These are phyloP conservation scores for Drosophila kepulauana DNA, from an alignment of 1,140 invertebrate genomes.

Conservation along the genomic window DNA sequence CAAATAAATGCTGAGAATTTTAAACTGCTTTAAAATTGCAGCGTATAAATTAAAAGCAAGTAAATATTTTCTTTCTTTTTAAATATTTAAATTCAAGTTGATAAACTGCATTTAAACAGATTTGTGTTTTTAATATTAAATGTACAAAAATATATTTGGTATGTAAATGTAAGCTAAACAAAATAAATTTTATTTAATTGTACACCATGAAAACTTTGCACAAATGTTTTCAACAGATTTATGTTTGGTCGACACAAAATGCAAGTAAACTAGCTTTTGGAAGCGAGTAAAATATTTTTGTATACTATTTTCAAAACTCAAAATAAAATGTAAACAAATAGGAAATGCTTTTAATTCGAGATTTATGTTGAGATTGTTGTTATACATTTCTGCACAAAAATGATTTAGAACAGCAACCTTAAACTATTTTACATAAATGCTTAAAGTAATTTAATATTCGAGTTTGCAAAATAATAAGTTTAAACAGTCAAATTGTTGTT, in stretches of 20 bases:
- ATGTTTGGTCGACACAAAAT: not conserved
- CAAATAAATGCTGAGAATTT: constrained; percentile 5
- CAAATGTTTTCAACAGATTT: not conserved
- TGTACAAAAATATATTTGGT: not conserved
- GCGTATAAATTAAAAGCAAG: not conserved
- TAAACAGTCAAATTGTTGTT: too few relatives aligned
- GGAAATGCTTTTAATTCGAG: too few relatives aligned
- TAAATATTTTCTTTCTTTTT: not conserved
- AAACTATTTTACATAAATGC: too few relatives aligned
- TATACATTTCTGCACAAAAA: too few relatives aligned
- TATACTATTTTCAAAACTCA: too few relatives aligned
- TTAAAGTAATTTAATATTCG: too few relatives aligned
- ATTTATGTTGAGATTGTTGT: too few relatives aligned
- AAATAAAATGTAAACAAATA: too few relatives aligned
- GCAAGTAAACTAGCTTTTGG: not conserved
- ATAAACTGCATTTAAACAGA: not conserved
- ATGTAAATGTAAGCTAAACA: not conserved
- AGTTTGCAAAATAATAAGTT: too few relatives aligned
- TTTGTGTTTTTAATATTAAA: not conserved
- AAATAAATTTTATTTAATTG: not conserved
- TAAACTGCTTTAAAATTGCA: constrained; percentile 8
- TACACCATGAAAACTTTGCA: too few relatives aligned
- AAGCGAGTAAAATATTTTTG: too few relatives aligned
- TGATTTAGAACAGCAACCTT: too few relatives aligned
- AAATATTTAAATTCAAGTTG: not conserved